Evolutionary conservation across 2,797 vertebrate genomes (phyloP).

Genomic region (Myiotriccus ornatus): DNA sequence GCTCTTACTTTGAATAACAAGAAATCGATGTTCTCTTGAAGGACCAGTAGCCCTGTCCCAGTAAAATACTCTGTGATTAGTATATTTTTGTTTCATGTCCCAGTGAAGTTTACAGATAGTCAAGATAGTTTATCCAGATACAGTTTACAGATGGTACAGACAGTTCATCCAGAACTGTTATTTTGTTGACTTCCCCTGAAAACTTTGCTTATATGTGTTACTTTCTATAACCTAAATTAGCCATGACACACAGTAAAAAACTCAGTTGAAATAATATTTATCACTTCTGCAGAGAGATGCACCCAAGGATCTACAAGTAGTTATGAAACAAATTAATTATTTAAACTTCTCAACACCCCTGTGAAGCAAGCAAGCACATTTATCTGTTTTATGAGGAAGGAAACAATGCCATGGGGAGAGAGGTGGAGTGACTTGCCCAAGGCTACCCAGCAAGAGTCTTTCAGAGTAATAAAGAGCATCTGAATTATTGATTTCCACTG

Average conservation of each 20-base stretch:
- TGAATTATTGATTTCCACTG: constrained; percentile 41
- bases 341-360: constrained; percentile 45
- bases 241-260: background rate
- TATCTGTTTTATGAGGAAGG: constrained; percentile 36
- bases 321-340: constrained; percentile 34
- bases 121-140: background rate
- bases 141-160: background rate
- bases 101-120: background rate
- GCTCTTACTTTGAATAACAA: background rate
- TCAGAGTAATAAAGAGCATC: constrained; percentile 50
- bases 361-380: constrained; percentile 20
- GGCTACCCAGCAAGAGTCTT: constrained; percentile 36
- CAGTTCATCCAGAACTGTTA: background rate
- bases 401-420: constrained; percentile 22
- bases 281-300: background rate
- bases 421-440: constrained; percentile 30
- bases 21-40: background rate
- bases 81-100: background rate
- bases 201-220: background rate
- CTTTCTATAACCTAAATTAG: background rate
- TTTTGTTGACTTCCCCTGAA: background rate
- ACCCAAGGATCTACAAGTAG: constrained; percentile 2
- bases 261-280: background rate
- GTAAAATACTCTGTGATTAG: background rate
- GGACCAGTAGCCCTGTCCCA: background rate